phyloP scores from a whole-genome alignment of 1,140 invertebrate genomes.

The Trichoplusia ni region DNA sequence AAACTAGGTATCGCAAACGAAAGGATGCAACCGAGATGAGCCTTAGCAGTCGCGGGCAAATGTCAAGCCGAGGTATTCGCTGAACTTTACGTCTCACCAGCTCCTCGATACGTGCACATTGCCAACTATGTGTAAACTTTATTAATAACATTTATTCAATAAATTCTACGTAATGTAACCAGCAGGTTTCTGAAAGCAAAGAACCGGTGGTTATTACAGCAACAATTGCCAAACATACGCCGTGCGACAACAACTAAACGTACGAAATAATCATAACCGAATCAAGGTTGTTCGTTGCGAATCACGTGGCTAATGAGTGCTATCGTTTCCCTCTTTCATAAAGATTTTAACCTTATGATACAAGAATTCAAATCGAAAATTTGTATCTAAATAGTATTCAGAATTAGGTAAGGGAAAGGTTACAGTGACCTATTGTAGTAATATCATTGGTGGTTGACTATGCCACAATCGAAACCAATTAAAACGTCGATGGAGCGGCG shows the following conservation, averaged over 20 bases:
- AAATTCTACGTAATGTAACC: slow-evolving; percentile 25
- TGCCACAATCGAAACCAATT: slow-evolving; percentile 46
- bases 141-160: slow-evolving; percentile 14
- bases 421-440: slow-evolving; percentile 41
- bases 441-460: slow-evolving; percentile 34
- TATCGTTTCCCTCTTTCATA: slow-evolving; percentile 31
- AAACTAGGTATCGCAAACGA: slow-evolving; percentile 64
- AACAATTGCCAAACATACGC: slow-evolving; percentile 42
- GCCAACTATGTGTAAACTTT: background rate
- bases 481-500: slow-evolving; percentile 44
- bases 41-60: slow-evolving; percentile 60
- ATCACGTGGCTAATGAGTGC: slow-evolving; percentile 44
- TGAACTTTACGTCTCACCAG: slow-evolving; percentile 53
- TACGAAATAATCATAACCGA: slow-evolving; percentile 28
- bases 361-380: background rate
- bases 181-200: slow-evolving; percentile 38
- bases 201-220: slow-evolving; percentile 35
- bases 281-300: slow-evolving; percentile 51
- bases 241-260: slow-evolving; percentile 29
- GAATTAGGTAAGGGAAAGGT: slow-evolving; percentile 28
- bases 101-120: slow-evolving; percentile 38
- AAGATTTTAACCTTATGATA: background rate
- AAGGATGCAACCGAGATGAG: slow-evolving; percentile 59
- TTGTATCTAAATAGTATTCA: background rate
- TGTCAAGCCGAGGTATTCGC: slow-evolving; percentile 61